phyloP scores from a whole-genome alignment of 2,113 vertebrate species.

The Saiga tatarica region DNA sequence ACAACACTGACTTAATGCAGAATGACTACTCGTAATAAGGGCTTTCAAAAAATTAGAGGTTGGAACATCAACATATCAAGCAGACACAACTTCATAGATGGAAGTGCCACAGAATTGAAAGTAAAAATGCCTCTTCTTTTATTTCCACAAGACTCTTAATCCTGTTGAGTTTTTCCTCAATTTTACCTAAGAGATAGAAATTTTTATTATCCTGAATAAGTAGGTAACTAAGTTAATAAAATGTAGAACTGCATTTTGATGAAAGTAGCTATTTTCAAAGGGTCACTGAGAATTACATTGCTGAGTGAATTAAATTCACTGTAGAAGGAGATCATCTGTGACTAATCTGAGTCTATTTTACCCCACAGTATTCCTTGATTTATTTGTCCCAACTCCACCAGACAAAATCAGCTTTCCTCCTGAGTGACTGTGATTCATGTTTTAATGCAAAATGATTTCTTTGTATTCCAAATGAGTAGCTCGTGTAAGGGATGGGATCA shows the following conservation, averaged over 20 bases:
- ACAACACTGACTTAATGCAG: not conserved
- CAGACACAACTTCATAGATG: not conserved
- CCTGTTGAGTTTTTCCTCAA: not conserved
- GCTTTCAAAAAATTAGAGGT: not conserved
- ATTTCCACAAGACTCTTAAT: not conserved
- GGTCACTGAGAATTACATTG: slow-evolving; percentile 32
- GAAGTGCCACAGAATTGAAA: not conserved
- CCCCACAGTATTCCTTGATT: slow-evolving; percentile 45
- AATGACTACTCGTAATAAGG: not conserved
- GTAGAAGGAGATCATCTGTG: slow-evolving; percentile 11
- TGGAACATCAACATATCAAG: not conserved
- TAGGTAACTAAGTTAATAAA: slow-evolving; percentile 44
- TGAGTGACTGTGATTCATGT: slow-evolving; percentile 2
- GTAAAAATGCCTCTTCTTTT: not conserved
- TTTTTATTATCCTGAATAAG: slow-evolving; percentile 27
- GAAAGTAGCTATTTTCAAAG: slow-evolving; percentile 47
- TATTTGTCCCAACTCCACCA: slow-evolving; percentile 29
- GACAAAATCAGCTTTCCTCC: slow-evolving; percentile 47
- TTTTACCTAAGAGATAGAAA: not conserved
- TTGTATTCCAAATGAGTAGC: slow-evolving; percentile 30
- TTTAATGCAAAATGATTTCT: slow-evolving; percentile 47
- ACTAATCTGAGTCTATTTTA: slow-evolving; percentile 29
- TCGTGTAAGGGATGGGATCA: not conserved
- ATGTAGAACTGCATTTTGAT: not conserved
- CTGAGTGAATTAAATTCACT: slow-evolving; percentile 45